phyloP scores from a whole-genome alignment of 2,888 invertebrate species.

The Lacanobia oleracea region DNA sequence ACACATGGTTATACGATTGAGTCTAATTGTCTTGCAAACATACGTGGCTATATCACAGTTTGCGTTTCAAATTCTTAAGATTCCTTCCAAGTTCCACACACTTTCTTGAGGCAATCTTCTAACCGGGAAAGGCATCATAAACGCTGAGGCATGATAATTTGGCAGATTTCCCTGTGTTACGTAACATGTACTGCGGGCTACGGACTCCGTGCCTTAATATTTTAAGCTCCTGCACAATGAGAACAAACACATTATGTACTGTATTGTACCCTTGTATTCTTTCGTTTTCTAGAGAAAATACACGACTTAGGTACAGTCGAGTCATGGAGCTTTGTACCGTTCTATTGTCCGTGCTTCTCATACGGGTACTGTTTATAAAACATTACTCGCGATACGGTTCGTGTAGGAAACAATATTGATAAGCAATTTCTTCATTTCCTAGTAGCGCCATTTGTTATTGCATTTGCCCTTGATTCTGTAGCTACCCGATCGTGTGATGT shows the following conservation, averaged over 20 bases:
- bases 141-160: conserved; percentile 38
- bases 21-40: conserved; percentile 30
- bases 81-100: not conserved
- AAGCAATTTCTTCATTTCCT: conserved; percentile 76
- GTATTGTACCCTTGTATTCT: conserved; percentile 36
- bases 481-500: conserved; percentile 48
- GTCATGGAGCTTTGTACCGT: conserved; percentile 53
- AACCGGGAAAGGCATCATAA: conserved; percentile 36
- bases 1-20: conserved; percentile 13
- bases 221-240: conserved; percentile 53
- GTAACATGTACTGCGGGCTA: conserved; percentile 31
- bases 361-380: conserved; percentile 76
- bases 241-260: conserved; percentile 44
- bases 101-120: conserved; percentile 14
- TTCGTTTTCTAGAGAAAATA: conserved; percentile 49
- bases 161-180: conserved; percentile 41
- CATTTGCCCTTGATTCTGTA: conserved; percentile 64
- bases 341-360: conserved; percentile 60
- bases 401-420: conserved; percentile 74
- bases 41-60: conserved; percentile 5
- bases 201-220: conserved; percentile 52
- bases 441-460: conserved; percentile 68
- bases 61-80: conserved; percentile 6
- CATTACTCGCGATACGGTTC: conserved; percentile 68
- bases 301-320: conserved; percentile 16